Conservation (phyloP, 2,888 invertebrate genomes). For the Pegoplata infirma region DNA sequence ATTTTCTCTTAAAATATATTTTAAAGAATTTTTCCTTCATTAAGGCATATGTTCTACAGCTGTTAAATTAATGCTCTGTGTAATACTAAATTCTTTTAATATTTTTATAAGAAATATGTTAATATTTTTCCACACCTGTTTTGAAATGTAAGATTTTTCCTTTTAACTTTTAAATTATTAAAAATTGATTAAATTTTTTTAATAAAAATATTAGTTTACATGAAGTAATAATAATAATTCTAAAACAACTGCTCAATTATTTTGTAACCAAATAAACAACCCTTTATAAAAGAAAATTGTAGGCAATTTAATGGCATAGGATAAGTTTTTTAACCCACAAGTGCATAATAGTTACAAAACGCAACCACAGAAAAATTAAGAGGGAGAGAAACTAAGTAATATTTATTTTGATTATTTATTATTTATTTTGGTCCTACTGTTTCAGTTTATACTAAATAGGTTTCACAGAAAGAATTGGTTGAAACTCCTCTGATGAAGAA, state of each 20-base stretch:
- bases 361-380: too few relatives aligned
- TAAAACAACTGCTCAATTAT: slow-evolving; percentile 30
- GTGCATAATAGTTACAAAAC: too few relatives aligned
- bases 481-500: too few relatives aligned
- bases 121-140: slow-evolving; percentile 22
- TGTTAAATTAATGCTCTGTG: too few relatives aligned
- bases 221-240: background rate
- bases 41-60: slow-evolving; percentile 11
- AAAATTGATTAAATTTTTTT: slow-evolving; percentile 14
- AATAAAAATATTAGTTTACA: slow-evolving; percentile 30
- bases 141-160: background rate
- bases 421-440: too few relatives aligned
- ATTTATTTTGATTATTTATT: too few relatives aligned
- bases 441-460: too few relatives aligned
- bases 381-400: too few relatives aligned
- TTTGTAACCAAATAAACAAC: background rate
- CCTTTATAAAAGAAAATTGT: background rate
- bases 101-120: background rate
- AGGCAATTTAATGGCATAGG: background rate
- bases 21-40: background rate
- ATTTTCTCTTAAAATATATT: background rate
- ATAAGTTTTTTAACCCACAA: background rate
- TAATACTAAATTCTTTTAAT: background rate
- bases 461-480: too few relatives aligned
- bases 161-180: background rate